Evolutionary conservation across 2,888 invertebrate species (phyloP).

Genomic region (Buathra laborator): DNA sequence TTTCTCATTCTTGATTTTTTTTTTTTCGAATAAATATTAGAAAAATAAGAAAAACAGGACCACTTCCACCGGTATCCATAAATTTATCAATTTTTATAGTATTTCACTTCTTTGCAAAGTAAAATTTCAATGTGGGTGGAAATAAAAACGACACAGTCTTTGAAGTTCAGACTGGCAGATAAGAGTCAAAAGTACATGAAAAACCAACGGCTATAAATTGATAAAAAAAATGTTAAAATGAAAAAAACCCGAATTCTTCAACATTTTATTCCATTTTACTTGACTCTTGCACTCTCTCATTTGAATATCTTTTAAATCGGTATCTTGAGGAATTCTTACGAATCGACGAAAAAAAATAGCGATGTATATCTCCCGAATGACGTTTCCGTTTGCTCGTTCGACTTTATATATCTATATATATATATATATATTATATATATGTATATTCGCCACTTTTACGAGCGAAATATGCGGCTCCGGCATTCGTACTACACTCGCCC

Average conservation of each 20-base stretch:
- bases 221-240: not conserved
- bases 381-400: conserved; percentile 15
- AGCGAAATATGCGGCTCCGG: conserved; percentile 23
- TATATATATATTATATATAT: not conserved
- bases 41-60: too few species aligned
- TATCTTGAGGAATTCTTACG: not conserved
- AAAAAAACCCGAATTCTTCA: not conserved
- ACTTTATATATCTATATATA: not conserved
- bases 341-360: not conserved
- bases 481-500: conserved; percentile 11
- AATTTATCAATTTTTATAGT: too few species aligned
- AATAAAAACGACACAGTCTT: too few species aligned
- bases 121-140: too few species aligned
- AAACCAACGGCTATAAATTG: too few species aligned
- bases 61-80: too few species aligned
- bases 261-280: not conserved
- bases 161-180: too few species aligned
- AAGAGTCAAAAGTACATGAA: too few species aligned
- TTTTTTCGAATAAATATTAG: too few species aligned
- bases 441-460: conserved; percentile 29
- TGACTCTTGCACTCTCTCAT: not conserved
- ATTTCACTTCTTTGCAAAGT: too few species aligned
- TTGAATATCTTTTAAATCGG: not conserved
- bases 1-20: too few species aligned
- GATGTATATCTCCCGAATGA: conserved; percentile 15